Evolutionary conservation across 2,797 vertebrate species (phyloP).

Genomic region (Poeciliopsis paucimaculata): DNA sequence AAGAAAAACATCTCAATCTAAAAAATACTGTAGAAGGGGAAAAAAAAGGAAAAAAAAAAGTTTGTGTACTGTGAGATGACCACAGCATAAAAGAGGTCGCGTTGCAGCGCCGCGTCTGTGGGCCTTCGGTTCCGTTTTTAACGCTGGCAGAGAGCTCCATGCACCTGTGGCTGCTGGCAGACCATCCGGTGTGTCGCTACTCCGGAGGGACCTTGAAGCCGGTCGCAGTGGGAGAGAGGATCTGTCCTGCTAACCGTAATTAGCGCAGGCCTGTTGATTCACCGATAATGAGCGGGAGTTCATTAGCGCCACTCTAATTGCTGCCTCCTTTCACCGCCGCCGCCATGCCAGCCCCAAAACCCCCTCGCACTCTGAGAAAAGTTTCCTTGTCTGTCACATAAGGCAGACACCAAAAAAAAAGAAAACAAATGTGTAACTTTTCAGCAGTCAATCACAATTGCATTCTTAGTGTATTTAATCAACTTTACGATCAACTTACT

Average conservation of each 20-base stretch:
- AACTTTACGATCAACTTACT: not conserved
- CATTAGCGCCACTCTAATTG: conserved; percentile 84
- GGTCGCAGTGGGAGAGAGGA: conserved; percentile 77
- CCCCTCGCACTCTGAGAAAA: conserved; percentile 54
- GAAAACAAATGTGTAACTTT: conserved; percentile 41
- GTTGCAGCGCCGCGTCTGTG: conserved; percentile 24
- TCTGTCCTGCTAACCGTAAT: conserved; percentile 83
- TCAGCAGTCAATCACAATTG: conserved; percentile 21
- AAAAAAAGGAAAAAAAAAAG: not conserved
- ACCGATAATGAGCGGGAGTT: conserved; percentile 85
- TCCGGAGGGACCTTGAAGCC: conserved; percentile 77
- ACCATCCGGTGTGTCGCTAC: conserved; percentile 68
- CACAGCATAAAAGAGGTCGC: conserved; percentile 40
- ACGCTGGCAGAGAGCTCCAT: conserved; percentile 66
- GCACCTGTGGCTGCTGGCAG: conserved; percentile 82
- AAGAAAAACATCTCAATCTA: not conserved
- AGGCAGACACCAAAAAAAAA: conserved; percentile 37
- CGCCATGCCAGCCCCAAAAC: conserved; percentile 47
- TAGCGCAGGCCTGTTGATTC: conserved; percentile 85
- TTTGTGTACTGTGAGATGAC: conserved; percentile 54
- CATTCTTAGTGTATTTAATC: not conserved
- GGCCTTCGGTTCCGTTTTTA: conserved; percentile 66
- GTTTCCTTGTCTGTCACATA: conserved; percentile 66
- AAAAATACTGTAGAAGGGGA: conserved; percentile 8
- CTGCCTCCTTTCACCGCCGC: conserved; percentile 73